Evolutionary conservation across 2,797 vertebrate genomes (phyloP).

Genomic region (Artibeus lituratus): DNA sequence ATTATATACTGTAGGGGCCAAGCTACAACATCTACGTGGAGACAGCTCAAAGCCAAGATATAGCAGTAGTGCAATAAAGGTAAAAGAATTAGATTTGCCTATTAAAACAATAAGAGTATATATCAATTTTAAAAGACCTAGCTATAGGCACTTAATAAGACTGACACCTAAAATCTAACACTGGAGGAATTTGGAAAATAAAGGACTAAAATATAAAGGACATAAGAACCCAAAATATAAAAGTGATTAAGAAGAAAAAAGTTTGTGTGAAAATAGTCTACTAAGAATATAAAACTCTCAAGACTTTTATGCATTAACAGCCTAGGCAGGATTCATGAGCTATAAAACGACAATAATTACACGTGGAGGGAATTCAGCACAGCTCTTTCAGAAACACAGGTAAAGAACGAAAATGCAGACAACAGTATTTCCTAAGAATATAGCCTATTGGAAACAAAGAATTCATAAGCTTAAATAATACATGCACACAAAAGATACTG

Average conservation of each 20-base stretch:
- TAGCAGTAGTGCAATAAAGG: not conserved
- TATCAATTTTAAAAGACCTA: not conserved
- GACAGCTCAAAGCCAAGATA: not conserved
- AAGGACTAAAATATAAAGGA: not conserved
- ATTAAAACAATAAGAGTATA: not conserved
- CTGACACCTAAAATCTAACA: not conserved
- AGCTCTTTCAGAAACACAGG: not conserved
- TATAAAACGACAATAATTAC: conserved; percentile 27
- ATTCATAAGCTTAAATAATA: conserved; percentile 2
- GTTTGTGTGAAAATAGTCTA: not conserved
- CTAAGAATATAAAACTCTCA: not conserved
- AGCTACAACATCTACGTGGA: not conserved
- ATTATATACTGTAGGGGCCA: not conserved
- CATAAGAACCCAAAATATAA: not conserved
- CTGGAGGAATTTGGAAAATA: not conserved
- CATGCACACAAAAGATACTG: not conserved
- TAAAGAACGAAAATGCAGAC: not conserved
- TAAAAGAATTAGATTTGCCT: not conserved
- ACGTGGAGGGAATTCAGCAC: not conserved
- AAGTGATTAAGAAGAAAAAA: not conserved
- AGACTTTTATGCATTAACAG: not conserved
- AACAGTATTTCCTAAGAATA: not conserved
- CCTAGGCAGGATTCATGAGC: not conserved
- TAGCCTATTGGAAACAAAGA: not conserved
- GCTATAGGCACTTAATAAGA: not conserved